A percentile compares a stretch with the other conserved stretches of the same genome.
Conservation (phyloP, 2,797 vertebrate genomes). For the Chiloscyllium punctatum region DNA sequence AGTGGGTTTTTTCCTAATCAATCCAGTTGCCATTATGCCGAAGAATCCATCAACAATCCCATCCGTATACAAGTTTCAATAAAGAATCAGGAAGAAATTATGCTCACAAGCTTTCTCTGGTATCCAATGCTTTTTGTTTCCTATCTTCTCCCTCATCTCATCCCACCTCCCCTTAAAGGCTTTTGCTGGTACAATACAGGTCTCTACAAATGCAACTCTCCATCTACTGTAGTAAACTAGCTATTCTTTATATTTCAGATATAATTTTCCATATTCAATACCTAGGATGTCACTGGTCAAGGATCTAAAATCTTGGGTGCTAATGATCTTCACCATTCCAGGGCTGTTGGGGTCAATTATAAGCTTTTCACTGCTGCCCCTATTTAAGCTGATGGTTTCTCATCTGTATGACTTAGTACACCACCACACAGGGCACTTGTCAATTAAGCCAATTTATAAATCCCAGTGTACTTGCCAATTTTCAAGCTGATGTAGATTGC, state of each 20-base stretch:
- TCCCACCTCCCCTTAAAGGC: not conserved
- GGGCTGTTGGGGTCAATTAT: not conserved
- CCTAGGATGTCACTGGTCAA: not conserved
- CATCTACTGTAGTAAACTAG: not conserved
- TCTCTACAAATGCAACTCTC: not conserved
- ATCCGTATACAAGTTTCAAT: not conserved
- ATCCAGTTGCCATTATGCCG: not conserved
- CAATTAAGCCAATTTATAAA: not conserved
- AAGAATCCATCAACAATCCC: not conserved
- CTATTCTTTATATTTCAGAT: not conserved
- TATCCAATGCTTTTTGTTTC: not conserved
- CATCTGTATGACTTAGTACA: not conserved
- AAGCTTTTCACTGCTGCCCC: not conserved
- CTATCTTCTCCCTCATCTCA: not conserved
- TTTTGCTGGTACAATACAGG: not conserved
- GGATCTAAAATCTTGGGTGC: not conserved
- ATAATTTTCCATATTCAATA: not conserved
- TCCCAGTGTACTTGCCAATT: not conserved
- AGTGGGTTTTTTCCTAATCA: not conserved
- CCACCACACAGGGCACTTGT: not conserved
- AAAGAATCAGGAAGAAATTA: not conserved
- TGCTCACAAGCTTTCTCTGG: not conserved
- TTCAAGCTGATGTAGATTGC: not conserved
- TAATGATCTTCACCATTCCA: not conserved
- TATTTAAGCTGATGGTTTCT: not conserved